A percentile compares a stretch with the other conserved stretches of the same genome.
phyloP scores from a whole-genome alignment of 2,888 invertebrate genomes.

The Sepioteuthis lessoniana region DNA sequence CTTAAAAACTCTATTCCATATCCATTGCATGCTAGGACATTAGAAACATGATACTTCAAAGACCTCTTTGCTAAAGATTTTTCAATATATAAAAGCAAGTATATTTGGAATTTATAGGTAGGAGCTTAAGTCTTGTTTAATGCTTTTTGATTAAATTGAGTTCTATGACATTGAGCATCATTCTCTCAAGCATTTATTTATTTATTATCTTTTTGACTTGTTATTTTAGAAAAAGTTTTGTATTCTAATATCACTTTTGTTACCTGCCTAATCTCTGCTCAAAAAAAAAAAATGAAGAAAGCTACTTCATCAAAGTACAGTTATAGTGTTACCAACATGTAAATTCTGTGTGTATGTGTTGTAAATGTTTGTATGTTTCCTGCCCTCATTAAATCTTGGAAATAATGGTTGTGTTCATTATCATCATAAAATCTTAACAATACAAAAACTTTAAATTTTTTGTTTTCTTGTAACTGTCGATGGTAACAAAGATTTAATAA shows the following conservation, averaged over 20 bases:
- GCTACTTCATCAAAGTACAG: not conserved
- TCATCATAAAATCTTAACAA: not conserved
- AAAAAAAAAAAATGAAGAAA: not conserved
- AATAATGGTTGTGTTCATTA: not conserved
- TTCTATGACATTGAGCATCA: too few relatives aligned
- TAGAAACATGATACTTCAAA: too few relatives aligned
- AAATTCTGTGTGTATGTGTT: not conserved
- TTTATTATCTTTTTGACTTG: too few relatives aligned
- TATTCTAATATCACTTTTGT: not conserved
- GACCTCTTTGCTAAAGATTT: too few relatives aligned
- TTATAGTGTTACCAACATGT: not conserved
- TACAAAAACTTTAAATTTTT: not conserved
- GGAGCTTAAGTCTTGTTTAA: too few relatives aligned
- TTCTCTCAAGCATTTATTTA: too few relatives aligned
- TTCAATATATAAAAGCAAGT: too few relatives aligned
- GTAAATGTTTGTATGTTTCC: not conserved
- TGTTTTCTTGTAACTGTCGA: not conserved
- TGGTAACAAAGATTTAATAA: not conserved
- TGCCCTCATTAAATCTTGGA: not conserved
- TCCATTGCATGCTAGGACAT: too few relatives aligned
- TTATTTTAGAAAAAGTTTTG: not conserved
- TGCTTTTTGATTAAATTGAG: too few relatives aligned
- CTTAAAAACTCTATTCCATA: too few relatives aligned
- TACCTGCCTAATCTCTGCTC: not conserved
- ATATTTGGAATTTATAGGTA: too few relatives aligned